phyloP scores from a whole-genome alignment of 2,797 vertebrate genomes.

The Brachyalestes nurse region DNA sequence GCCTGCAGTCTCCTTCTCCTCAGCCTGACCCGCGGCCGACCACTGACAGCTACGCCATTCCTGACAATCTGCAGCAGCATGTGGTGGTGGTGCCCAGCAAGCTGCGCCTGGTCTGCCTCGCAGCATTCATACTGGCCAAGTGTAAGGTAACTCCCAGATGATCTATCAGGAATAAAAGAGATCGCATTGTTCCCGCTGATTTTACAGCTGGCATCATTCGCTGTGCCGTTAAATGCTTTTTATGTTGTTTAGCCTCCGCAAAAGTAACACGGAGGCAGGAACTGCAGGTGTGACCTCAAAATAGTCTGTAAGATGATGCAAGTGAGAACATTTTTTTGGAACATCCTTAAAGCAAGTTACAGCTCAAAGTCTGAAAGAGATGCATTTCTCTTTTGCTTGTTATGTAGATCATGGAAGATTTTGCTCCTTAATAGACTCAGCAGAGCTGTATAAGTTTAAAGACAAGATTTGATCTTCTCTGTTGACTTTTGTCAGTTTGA shows the following conservation, averaged over 20 bases:
- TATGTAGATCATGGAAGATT: not conserved
- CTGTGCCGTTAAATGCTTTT: not conserved
- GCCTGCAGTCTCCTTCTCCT: not conserved
- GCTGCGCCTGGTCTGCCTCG: conserved; percentile 88
- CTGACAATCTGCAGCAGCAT: conserved; percentile 84
- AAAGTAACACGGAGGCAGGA: not conserved
- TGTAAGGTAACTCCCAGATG: conserved; percentile 81
- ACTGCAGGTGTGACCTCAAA: conserved; percentile 29
- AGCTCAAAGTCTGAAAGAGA: not conserved
- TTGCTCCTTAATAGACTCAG: not conserved
- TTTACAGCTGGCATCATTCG: not conserved
- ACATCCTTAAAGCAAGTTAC: not conserved
- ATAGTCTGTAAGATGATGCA: conserved; percentile 22
- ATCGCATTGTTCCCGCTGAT: not conserved
- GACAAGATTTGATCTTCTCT: not conserved
- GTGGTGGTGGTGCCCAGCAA: conserved; percentile 90
- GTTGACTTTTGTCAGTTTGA: conserved; percentile 64
- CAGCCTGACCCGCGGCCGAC: conserved; percentile 46
- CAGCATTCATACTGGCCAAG: conserved; percentile 89
- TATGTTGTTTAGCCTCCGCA: not conserved
- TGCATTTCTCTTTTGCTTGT: not conserved
- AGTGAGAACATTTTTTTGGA: conserved; percentile 3
- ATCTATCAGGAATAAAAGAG: not conserved
- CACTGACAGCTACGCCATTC: conserved; percentile 83
- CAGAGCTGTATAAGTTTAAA: not conserved